These are phyloP conservation scores for Seira ritae DNA, from an alignment of 2,888 invertebrate genomes.

Conservation along the genomic window DNA sequence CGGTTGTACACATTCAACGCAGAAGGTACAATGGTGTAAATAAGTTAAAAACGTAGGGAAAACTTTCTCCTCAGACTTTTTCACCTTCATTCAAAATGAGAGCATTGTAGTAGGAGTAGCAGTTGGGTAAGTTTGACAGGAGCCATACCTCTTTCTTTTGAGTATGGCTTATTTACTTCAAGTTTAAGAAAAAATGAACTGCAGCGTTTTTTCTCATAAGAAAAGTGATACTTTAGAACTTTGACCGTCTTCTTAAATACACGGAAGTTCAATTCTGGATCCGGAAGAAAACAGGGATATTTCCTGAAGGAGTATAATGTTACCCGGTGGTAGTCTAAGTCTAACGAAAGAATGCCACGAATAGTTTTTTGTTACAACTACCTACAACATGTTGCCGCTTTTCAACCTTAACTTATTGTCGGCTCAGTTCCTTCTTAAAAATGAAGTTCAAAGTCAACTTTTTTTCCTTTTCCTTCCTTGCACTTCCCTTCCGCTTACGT, in stretches of 20 bases:
- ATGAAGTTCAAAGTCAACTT: slow-evolving; percentile 66
- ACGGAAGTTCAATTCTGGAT: slow-evolving; percentile 43
- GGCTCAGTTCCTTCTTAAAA: slow-evolving; percentile 15
- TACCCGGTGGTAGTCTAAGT: slow-evolving; percentile 12
- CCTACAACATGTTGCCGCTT: slow-evolving; percentile 47
- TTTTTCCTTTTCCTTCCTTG: slow-evolving; percentile 31
- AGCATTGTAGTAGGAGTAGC: not conserved
- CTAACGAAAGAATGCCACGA: not conserved
- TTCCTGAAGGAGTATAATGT: slow-evolving; percentile 38
- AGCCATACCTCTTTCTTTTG: not conserved
- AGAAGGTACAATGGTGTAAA: slow-evolving; percentile 5
- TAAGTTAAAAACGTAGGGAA: not conserved
- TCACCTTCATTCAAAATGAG: not conserved
- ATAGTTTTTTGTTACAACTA: slow-evolving; percentile 12
- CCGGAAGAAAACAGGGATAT: slow-evolving; percentile 55
- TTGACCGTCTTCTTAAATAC: not conserved
- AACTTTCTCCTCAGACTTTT: not conserved
- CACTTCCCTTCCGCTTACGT: slow-evolving; percentile 7
- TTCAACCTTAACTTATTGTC: slow-evolving; percentile 16
- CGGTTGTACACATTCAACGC: too few species aligned
- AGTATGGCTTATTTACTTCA: not conserved
- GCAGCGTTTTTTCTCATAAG: too few species aligned
- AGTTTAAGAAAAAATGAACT: not conserved
- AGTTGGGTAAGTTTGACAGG: not conserved
- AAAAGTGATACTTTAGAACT: not conserved